These are phyloP conservation scores for Vulpes ferrilata DNA, from an alignment of 2,113 vertebrate genomes.

Conservation along the genomic window DNA sequence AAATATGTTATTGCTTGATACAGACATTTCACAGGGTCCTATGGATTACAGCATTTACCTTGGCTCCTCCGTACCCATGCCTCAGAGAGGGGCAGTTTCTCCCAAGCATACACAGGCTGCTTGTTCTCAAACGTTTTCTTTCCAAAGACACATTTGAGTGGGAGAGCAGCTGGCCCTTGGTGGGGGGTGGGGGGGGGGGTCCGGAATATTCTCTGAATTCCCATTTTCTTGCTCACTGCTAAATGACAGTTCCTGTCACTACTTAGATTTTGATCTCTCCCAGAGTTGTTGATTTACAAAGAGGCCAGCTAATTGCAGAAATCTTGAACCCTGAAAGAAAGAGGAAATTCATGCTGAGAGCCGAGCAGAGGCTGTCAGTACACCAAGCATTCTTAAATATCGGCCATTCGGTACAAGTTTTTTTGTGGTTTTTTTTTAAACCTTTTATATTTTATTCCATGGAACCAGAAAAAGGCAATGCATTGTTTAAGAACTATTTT, in stretches of 20 bases:
- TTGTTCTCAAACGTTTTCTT: conserved; percentile 65
- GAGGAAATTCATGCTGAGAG: conserved; percentile 79
- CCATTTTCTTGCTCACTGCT: conserved; percentile 72
- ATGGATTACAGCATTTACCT: conserved; percentile 72
- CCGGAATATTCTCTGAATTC: conserved; percentile 41
- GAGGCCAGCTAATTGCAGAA: conserved; percentile 80
- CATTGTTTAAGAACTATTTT: conserved; percentile 79
- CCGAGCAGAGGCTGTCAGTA: conserved; percentile 66
- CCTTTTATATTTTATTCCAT: conserved; percentile 77
- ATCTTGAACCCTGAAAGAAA: conserved; percentile 78
- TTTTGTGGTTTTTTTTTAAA: neutral
- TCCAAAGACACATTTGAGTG: conserved; percentile 54
- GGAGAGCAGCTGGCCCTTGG: conserved; percentile 62
- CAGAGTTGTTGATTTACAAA: conserved; percentile 81
- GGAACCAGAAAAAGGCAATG: conserved; percentile 76
- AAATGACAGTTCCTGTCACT: conserved; percentile 78
- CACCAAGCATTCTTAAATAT: conserved; percentile 77
- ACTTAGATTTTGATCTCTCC: conserved; percentile 77
- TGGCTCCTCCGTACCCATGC: conserved; percentile 56
- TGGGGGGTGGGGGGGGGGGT: neutral
- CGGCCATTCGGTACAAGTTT: conserved; percentile 55
- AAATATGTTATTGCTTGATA: conserved; percentile 67
- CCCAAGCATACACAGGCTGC: conserved; percentile 37
- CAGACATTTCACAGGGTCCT: conserved; percentile 70
- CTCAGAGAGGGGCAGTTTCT: conserved; percentile 54